A percentile compares a stretch with the other conserved stretches of the same genome.
phyloP scores from a whole-genome alignment of 2,113 vertebrate species.

The Thryonomys swinderianus region DNA sequence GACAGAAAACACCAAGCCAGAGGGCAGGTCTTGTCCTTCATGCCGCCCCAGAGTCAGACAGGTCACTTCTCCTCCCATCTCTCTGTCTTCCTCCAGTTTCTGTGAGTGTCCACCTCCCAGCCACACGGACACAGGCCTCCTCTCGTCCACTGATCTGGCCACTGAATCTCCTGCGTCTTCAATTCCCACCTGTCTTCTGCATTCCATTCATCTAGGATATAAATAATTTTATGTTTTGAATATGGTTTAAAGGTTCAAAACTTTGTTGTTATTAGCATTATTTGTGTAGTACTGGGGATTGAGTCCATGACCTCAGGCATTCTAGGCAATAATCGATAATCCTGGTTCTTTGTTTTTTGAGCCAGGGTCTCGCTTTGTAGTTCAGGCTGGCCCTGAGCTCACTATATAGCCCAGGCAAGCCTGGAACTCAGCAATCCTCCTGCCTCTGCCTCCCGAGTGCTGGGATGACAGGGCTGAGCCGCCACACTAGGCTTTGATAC shows the following conservation, averaged over 20 bases:
- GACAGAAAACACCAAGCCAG: not conserved
- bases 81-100: not conserved
- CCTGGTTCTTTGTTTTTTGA: no score
- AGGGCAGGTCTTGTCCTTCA: not conserved
- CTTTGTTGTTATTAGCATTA: no score
- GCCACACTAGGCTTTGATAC: not conserved
- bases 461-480: no score
- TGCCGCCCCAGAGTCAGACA: not conserved
- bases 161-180: not conserved
- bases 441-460: no score
- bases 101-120: not conserved
- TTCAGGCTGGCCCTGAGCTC: no score
- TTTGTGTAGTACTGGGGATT: no score
- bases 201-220: constrained; percentile 1
- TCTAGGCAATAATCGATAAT: no score
- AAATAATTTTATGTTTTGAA: not conserved
- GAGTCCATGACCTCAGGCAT: no score
- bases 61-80: not conserved
- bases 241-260: no score
- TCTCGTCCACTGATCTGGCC: not conserved
- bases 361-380: no score
- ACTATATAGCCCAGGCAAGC: no score
- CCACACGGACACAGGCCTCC: not conserved
- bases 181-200: not conserved
- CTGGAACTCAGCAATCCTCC: no score